A percentile compares a stretch with the other conserved stretches of the same genome.
These are phyloP conservation scores for Drosophila simulans DNA, from an alignment of 1,140 invertebrate species.

Conservation along the genomic window DNA sequence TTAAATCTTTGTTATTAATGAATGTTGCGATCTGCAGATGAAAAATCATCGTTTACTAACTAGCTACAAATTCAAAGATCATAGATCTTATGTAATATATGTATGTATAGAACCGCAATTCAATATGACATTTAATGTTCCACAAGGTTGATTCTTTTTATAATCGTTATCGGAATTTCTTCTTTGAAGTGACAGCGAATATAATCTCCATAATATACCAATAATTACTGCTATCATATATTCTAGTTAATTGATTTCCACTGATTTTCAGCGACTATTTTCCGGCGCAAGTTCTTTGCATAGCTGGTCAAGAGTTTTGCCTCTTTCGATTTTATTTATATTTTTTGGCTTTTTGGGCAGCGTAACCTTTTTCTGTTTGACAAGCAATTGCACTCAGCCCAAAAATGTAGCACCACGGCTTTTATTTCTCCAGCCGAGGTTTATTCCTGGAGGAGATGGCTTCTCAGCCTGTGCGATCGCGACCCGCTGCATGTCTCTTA, in stretches of 20 bases:
- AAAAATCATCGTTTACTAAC: too few species aligned
- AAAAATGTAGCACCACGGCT: slow-evolving; percentile 62
- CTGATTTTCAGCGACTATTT: slow-evolving; percentile 12
- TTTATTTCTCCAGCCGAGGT: slow-evolving; percentile 14
- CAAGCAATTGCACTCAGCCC: slow-evolving; percentile 81
- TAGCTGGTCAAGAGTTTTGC: slow-evolving; percentile 16
- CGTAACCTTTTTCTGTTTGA: slow-evolving; percentile 79
- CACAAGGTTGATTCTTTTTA: too few species aligned
- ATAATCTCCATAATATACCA: too few species aligned
- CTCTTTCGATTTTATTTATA: slow-evolving; percentile 22
- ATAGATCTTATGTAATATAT: too few species aligned
- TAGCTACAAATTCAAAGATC: too few species aligned
- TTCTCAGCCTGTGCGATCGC: slow-evolving; percentile 63
- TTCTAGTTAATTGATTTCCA: slow-evolving; percentile 13
- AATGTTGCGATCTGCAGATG: too few species aligned
- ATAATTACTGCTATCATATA: too few species aligned
- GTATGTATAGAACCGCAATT: too few species aligned
- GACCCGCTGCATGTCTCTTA: slow-evolving; percentile 48
- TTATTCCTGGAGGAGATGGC: slow-evolving; percentile 34
- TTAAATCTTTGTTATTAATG: too few species aligned
- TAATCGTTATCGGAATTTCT: too few species aligned
- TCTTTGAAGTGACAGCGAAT: too few species aligned
- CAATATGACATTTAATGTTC: too few species aligned
- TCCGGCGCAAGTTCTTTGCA: background rate
- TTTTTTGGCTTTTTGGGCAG: slow-evolving; percentile 48